A percentile compares a stretch with the other conserved stretches of the same genome.
Conservation (phyloP, 2,797 vertebrate genomes). For the Sebastiscus tertius region DNA sequence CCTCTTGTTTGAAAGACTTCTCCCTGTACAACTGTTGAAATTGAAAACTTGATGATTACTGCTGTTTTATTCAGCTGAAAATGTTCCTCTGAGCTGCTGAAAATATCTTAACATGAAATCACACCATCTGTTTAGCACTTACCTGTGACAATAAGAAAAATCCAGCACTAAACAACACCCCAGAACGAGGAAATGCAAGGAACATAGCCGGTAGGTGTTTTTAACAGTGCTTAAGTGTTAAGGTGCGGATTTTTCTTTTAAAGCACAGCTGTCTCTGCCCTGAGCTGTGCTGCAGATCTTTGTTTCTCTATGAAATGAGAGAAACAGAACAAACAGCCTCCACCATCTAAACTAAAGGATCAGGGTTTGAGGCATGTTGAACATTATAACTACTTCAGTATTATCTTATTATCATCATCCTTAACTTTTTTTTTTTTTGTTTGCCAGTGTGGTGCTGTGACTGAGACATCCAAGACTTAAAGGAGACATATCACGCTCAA, state of each 20-base stretch:
- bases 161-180: background rate
- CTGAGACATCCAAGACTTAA: background rate
- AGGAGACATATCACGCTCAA: background rate
- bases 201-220: background rate
- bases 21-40: background rate
- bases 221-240: background rate
- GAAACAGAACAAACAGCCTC: background rate
- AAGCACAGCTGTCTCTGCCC: conserved; percentile 10
- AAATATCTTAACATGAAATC: conserved; percentile 12
- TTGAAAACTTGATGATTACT: background rate
- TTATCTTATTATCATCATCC: too few relatives aligned
- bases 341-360: background rate
- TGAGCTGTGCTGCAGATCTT: background rate
- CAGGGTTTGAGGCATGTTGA: background rate
- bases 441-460: background rate
- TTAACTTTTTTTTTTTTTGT: background rate
- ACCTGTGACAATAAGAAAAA: background rate
- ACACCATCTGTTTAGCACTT: conserved; percentile 16
- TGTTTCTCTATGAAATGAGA: background rate
- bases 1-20: background rate
- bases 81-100: conserved; percentile 5
- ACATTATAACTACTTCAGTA: too few relatives aligned
- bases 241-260: background rate
- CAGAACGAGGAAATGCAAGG: background rate
- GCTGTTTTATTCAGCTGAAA: background rate